Evolutionary conservation across 2,113 vertebrate species (phyloP).

Genomic region (Megaptera novaeangliae): DNA sequence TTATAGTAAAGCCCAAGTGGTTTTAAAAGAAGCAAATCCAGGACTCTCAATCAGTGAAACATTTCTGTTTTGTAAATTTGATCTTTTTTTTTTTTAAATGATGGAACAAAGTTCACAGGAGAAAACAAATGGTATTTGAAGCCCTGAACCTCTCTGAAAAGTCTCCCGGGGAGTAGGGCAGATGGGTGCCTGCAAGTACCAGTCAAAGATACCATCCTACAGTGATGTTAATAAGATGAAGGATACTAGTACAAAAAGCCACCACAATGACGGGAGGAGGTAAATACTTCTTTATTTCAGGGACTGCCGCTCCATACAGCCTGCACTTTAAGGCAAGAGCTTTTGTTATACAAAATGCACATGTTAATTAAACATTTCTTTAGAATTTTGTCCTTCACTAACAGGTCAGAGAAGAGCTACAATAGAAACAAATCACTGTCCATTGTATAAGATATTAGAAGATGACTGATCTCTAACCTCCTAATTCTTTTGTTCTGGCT

Average conservation of each 20-base stretch:
- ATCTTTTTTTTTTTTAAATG: background rate
- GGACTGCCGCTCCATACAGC: constrained; percentile 73
- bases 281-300: constrained; percentile 74
- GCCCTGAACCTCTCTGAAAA: constrained; percentile 76
- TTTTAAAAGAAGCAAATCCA: constrained; percentile 20
- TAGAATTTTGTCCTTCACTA: constrained; percentile 79
- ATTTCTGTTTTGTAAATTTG: background rate
- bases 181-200: constrained; percentile 76
- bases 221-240: constrained; percentile 85
- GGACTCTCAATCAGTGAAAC: background rate
- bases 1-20: background rate
- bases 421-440: constrained; percentile 67
- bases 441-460: background rate
- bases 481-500: background rate
- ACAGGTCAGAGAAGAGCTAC: constrained; percentile 76
- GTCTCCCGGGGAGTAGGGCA: constrained; percentile 74
- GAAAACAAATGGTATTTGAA: constrained; percentile 76
- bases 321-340: constrained; percentile 72
- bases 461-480: background rate
- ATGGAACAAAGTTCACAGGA: constrained; percentile 53
- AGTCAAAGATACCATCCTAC: constrained; percentile 76
- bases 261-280: constrained; percentile 80
- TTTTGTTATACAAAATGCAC: constrained; percentile 81
- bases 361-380: constrained; percentile 85
- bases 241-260: constrained; percentile 70